phyloP scores from a whole-genome alignment of 1,140 invertebrate species.

The Hypsibius dujardini region DNA sequence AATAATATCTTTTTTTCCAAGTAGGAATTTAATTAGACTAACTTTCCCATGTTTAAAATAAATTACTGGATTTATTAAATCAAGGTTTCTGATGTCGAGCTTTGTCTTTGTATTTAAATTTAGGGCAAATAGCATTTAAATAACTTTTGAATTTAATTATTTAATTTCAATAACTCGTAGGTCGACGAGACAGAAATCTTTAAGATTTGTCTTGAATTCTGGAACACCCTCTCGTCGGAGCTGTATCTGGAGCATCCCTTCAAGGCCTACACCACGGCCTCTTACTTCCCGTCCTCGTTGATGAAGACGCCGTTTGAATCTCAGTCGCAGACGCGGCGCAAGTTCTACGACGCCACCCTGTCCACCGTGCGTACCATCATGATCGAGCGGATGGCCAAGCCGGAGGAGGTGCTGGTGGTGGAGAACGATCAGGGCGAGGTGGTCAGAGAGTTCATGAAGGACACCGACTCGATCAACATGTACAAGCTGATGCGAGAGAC shows the following conservation, averaged over 20 bases:
- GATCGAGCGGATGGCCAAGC: conserved; percentile 99
- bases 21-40: no score
- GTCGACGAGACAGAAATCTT: conserved; percentile 99
- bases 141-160: no score
- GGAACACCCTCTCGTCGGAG: conserved; percentile 78
- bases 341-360: conserved; percentile 20
- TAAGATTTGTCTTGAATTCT: conserved; percentile 98
- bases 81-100: no score
- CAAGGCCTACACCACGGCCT: conserved; percentile 13
- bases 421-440: conserved; percentile 99
- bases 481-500: conserved; percentile 99
- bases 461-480: conserved; percentile 96
- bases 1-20: no score
- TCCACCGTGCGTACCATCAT: conserved; percentile 74
- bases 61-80: no score
- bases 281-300: neutral
- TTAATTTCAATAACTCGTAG: conserved; percentile 36
- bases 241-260: conserved; percentile 53
- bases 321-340: conserved; percentile 7
- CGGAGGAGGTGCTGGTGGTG: conserved; percentile 99
- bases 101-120: no score
- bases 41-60: no score
- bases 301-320: neutral
- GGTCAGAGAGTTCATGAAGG: conserved; percentile 98
- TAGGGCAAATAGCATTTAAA: no score